phyloP scores from a whole-genome alignment of 2,797 vertebrate genomes.

The Picus viridis region DNA sequence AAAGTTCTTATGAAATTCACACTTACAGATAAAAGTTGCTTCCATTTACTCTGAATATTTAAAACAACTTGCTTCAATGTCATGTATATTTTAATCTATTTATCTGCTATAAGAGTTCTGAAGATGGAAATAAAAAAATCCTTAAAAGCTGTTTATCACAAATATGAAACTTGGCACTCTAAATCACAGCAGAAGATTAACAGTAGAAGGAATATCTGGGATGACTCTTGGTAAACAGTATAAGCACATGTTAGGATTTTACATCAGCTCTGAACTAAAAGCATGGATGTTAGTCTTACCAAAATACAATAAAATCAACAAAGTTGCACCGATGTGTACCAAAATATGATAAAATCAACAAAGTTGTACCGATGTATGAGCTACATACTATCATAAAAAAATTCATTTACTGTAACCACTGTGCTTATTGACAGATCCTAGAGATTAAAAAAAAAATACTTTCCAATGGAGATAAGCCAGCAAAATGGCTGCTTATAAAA shows the following conservation, averaged over 20 bases:
- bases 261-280: background rate
- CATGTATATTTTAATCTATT: background rate
- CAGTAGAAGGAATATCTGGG: background rate
- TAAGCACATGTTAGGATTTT: background rate
- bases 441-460: background rate
- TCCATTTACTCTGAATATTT: slow-evolving; percentile 49
- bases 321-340: background rate
- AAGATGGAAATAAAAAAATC: background rate
- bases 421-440: background rate
- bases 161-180: background rate
- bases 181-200: background rate
- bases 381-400: background rate
- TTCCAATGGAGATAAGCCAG: background rate
- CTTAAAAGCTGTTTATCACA: background rate
- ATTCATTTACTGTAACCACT: background rate
- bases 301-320: background rate
- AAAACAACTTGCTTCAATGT: slow-evolving; percentile 26
- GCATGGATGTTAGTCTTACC: background rate
- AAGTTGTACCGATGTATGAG: background rate
- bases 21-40: slow-evolving; percentile 27
- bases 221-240: background rate
- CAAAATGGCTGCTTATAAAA: background rate
- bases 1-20: slow-evolving; percentile 29
- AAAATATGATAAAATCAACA: background rate
- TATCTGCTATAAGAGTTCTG: background rate